Evolutionary conservation across 2,797 vertebrate genomes (phyloP).

Genomic region (Simalia tracyae): DNA sequence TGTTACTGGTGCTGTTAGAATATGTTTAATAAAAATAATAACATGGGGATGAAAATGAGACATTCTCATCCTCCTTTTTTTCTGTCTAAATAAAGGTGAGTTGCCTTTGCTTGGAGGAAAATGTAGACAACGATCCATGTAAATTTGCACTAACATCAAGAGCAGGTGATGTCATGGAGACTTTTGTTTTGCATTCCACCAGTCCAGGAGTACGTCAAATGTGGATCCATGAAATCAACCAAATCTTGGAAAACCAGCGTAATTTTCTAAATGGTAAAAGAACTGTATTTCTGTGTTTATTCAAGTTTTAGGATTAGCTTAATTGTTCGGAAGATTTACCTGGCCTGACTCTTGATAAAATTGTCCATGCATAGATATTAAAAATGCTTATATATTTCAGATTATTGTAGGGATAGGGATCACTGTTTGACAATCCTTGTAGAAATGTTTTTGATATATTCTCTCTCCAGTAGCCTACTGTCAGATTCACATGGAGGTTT

Average conservation of each 20-base stretch:
- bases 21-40: not conserved
- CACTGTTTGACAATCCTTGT: not conserved
- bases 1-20: not conserved
- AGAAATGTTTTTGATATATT: not conserved
- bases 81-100: constrained; percentile 77
- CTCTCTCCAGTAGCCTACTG: not conserved
- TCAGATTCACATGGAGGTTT: not conserved
- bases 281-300: not conserved
- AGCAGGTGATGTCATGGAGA: constrained; percentile 82
- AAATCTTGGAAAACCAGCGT: constrained; percentile 96
- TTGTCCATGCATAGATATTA: too few species aligned
- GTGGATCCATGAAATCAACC: constrained; percentile 96
- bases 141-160: constrained; percentile 93
- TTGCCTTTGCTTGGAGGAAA: constrained; percentile 94
- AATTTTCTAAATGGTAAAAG: constrained; percentile 93
- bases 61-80: not conserved
- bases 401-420: too few species aligned
- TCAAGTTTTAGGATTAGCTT: not conserved
- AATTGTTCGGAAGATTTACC: not conserved
- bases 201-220: constrained; percentile 92
- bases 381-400: too few species aligned
- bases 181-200: constrained; percentile 89
- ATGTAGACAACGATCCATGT: constrained; percentile 90
- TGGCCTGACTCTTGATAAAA: not conserved
- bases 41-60: not conserved